Conservation (phyloP, 92 coral and sea anemone species). For the Actinostola sp. region DNA sequence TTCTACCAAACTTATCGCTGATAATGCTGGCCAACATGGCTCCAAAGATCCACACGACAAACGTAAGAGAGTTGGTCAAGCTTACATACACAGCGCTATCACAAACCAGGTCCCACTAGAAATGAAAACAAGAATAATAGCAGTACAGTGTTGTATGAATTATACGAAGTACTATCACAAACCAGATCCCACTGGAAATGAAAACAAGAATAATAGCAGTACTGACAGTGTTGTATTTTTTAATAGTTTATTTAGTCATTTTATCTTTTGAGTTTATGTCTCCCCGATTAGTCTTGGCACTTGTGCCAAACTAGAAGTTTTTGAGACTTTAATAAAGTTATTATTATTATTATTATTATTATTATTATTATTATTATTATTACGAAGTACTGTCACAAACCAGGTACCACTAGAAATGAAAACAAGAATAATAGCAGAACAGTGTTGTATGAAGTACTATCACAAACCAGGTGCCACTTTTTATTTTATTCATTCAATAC, state of each 20-base stretch:
- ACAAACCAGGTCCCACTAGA: constrained; percentile 26
- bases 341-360: too few species aligned
- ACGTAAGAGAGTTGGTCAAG: neutral
- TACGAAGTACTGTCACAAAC: neutral
- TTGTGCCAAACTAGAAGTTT: too few species aligned
- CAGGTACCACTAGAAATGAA: constrained; percentile 6
- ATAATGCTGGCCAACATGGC: constrained; percentile 1
- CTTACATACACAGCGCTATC: neutral
- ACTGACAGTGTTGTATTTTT: neutral
- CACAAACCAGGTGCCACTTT: too few species aligned
- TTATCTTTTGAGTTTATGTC: too few species aligned
- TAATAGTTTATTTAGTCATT: too few species aligned
- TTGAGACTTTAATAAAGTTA: too few species aligned
- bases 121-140: neutral
- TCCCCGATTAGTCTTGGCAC: too few species aligned
- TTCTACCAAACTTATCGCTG: constrained; percentile 64
- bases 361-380: too few species aligned
- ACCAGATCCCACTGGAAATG: constrained; percentile 18
- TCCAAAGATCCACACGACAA: neutral
- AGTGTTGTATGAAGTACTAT: neutral
- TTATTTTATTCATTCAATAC: neutral
- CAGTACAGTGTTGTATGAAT: neutral
- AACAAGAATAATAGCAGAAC: neutral
- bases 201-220: neutral
- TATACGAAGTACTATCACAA: neutral